These are phyloP conservation scores for Plecturocebus donacophilus DNA, from an alignment of 2,113 vertebrate species.

Conservation along the genomic window DNA sequence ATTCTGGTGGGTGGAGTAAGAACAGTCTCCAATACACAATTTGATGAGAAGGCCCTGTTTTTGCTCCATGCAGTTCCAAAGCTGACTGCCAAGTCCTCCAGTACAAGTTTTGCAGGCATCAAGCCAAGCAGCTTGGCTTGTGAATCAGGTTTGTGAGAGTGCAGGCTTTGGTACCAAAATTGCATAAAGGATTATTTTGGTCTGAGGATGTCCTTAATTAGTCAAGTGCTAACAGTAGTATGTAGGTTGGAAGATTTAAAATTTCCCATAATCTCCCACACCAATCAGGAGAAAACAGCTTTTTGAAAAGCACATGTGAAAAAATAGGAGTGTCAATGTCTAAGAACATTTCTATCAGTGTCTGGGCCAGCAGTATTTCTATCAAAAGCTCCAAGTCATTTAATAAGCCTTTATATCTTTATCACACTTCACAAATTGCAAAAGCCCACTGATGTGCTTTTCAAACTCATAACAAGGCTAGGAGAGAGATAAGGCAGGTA, in stretches of 20 bases:
- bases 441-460: not conserved
- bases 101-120: conserved; percentile 74
- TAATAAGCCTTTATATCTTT: not conserved
- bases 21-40: not conserved
- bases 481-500: not conserved
- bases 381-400: not conserved
- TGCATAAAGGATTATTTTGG: conserved; percentile 70
- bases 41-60: conserved; percentile 44
- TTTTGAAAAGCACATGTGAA: conserved; percentile 50
- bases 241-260: conserved; percentile 66
- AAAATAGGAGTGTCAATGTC: conserved; percentile 23
- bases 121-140: conserved; percentile 70
- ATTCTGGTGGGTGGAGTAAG: not conserved
- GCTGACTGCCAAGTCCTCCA: conserved; percentile 74
- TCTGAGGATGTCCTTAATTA: conserved; percentile 75
- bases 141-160: conserved; percentile 67
- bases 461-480: not conserved
- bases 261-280: conserved; percentile 59
- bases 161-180: conserved; percentile 67
- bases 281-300: conserved; percentile 40
- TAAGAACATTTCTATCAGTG: conserved; percentile 37
- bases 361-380: conserved; percentile 24
- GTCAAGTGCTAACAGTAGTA: conserved; percentile 62
- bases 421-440: not conserved
- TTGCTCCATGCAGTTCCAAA: conserved; percentile 43